A percentile compares a stretch with the other conserved stretches of the same genome.
Conservation (phyloP, 1,140 invertebrate genomes). For the Bombus confusus region DNA sequence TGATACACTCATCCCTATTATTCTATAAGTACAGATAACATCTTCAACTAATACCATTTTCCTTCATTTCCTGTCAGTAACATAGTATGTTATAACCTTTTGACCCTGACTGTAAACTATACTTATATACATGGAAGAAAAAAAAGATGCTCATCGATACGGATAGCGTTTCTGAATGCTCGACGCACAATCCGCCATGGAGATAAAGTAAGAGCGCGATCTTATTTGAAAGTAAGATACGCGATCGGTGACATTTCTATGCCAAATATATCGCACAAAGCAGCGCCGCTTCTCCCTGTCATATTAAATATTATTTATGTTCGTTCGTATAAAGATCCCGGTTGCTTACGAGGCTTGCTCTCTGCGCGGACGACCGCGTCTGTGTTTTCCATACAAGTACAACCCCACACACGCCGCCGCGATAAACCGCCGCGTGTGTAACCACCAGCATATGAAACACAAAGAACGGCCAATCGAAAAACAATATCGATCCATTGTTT, state of each 20-base stretch:
- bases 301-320: slow-evolving; percentile 83
- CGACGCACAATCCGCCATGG: not conserved
- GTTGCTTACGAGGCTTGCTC: slow-evolving; percentile 27
- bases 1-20: too few species aligned
- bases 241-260: slow-evolving; percentile 81
- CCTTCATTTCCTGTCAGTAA: too few species aligned
- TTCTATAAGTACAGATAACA: too few species aligned
- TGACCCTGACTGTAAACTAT: not conserved
- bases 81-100: too few species aligned
- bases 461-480: slow-evolving; percentile 79
- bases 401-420: slow-evolving; percentile 16
- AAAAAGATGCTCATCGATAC: not conserved
- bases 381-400: slow-evolving; percentile 38
- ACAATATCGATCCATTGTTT: slow-evolving; percentile 83
- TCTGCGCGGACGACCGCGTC: slow-evolving; percentile 12
- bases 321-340: slow-evolving; percentile 69
- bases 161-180: not conserved
- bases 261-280: slow-evolving; percentile 80
- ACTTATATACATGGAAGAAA: not conserved
- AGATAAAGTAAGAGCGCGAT: slow-evolving; percentile 27
- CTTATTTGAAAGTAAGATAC: slow-evolving; percentile 74
- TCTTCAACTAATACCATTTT: too few species aligned
- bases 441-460: slow-evolving; percentile 54
- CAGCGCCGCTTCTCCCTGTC: slow-evolving; percentile 75
- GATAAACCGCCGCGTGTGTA: slow-evolving; percentile 34